Evolutionary conservation across 1,140 invertebrate species (phyloP).

Genomic region (Chironomus striatipennis): DNA sequence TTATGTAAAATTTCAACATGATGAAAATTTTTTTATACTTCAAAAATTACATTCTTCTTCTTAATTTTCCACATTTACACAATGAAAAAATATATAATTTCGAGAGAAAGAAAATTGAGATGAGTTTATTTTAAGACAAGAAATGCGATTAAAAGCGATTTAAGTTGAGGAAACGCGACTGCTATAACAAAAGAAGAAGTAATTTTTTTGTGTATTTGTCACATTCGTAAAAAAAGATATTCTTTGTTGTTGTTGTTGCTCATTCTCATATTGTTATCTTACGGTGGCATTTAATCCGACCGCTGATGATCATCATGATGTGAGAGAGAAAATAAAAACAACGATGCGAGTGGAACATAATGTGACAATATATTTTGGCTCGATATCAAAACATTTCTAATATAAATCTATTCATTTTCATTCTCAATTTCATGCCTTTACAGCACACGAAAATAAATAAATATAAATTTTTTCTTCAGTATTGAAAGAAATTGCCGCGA

Average conservation of each 20-base stretch:
- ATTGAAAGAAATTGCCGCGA: too few species aligned
- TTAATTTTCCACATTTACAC: not conserved
- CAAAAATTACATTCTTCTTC: not conserved
- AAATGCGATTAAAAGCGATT: constrained; percentile 14
- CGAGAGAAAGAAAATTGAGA: too few species aligned
- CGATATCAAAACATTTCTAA: constrained; percentile 19
- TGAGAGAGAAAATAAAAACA: not conserved
- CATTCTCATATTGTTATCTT: not conserved
- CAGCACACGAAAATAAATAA: too few species aligned
- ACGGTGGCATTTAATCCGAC: constrained; percentile 11
- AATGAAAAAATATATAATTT: too few species aligned
- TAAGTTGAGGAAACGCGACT: not conserved
- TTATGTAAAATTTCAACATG: not conserved
- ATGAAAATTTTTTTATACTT: constrained; percentile 1
- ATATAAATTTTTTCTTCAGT: too few species aligned
- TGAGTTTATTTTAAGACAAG: constrained; percentile 8
- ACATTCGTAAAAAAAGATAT: too few species aligned
- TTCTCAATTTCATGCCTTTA: not conserved
- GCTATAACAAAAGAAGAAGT: not conserved
- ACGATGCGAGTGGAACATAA: not conserved
- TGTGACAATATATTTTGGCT: constrained; percentile 22
- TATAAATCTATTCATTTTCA: constrained; percentile 17
- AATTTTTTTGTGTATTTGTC: not conserved
- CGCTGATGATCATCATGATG: not conserved
- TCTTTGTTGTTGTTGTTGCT: too few species aligned